phyloP scores from a whole-genome alignment of 2,113 vertebrate genomes.

The Neoarius graeffei region DNA sequence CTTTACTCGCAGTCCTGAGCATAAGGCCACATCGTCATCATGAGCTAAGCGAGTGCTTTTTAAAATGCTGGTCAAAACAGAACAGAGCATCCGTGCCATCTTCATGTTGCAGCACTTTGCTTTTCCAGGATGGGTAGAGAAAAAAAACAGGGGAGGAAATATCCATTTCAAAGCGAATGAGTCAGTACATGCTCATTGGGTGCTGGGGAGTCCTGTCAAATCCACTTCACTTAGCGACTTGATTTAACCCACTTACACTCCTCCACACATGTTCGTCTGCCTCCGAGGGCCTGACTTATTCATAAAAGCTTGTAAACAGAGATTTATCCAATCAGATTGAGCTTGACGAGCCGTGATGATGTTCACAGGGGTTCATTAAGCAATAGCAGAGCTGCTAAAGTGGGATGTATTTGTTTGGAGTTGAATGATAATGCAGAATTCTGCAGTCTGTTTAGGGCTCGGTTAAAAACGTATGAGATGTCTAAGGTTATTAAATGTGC shows the following conservation, averaged over 20 bases:
- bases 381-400: background rate
- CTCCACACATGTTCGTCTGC: conserved; percentile 21
- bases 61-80: conserved; percentile 52
- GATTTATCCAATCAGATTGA: conserved; percentile 20
- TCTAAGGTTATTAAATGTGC: background rate
- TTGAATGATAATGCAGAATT: background rate
- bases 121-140: background rate
- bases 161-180: conserved; percentile 45
- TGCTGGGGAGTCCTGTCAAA: conserved; percentile 44
- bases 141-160: conserved; percentile 26
- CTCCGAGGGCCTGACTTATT: conserved; percentile 37
- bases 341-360: background rate
- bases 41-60: background rate
- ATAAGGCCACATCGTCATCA: conserved; percentile 7
- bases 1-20: conserved; percentile 24
- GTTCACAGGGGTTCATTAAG: background rate
- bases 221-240: conserved; percentile 43
- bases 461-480: background rate
- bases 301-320: conserved; percentile 41
- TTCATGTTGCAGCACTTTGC: background rate
- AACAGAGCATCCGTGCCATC: background rate
- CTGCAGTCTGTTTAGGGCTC: background rate
- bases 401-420: background rate
- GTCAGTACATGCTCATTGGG: conserved; percentile 37
- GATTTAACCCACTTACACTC: conserved; percentile 52